Evolutionary conservation across 1,140 invertebrate genomes (phyloP).

Genomic region (Leptinotarsa texana): DNA sequence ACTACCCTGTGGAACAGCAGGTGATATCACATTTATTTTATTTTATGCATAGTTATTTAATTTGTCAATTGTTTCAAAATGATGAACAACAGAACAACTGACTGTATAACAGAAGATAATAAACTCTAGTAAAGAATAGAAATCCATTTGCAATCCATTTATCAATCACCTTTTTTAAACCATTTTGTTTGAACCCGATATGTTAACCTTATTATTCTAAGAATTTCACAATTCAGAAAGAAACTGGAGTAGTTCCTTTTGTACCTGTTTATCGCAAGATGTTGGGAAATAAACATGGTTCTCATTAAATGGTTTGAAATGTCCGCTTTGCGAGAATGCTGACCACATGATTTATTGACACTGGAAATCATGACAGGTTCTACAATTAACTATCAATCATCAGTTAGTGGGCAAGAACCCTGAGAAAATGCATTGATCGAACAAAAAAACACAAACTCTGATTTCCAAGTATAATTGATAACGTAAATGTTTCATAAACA

Average conservation of each 20-base stretch:
- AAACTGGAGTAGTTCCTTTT: constrained; percentile 8
- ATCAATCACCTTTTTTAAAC: too few relatives aligned
- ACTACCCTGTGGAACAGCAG: too few relatives aligned
- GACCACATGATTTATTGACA: constrained; percentile 23
- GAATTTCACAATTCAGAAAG: background rate
- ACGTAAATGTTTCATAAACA: constrained; percentile 10
- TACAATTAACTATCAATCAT: constrained; percentile 24
- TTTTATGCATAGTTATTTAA: too few relatives aligned
- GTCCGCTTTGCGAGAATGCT: constrained; percentile 22
- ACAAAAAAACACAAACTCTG: constrained; percentile 20
- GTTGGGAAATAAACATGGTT: constrained; percentile 14
- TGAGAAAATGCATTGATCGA: constrained; percentile 22
- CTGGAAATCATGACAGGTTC: constrained; percentile 16
- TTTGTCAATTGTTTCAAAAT: too few relatives aligned
- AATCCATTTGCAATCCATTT: too few relatives aligned
- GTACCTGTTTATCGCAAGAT: background rate
- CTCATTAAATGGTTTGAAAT: constrained; percentile 21
- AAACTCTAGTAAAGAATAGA: too few relatives aligned
- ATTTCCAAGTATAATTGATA: constrained; percentile 20
- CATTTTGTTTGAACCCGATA: too few relatives aligned
- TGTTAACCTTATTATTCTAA: background rate
- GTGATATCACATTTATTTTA: too few relatives aligned
- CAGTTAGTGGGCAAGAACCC: background rate
- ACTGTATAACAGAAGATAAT: too few relatives aligned
- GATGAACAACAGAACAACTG: too few relatives aligned